Base-by-base conservation (phyloP, 2,888 invertebrate genomes). In the Alloscopus bannaensis region DNA sequence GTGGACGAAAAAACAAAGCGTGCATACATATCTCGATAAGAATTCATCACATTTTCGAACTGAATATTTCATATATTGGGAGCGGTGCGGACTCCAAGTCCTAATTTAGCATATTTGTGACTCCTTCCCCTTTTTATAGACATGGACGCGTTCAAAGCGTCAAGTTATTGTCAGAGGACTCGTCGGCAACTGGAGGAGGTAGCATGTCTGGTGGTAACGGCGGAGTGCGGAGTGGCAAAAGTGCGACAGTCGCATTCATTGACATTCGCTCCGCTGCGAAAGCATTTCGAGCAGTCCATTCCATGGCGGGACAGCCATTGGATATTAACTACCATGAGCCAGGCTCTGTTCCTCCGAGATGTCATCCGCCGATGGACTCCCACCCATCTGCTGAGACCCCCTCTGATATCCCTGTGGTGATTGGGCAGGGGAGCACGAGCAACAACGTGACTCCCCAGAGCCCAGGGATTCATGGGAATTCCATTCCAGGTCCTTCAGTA, bases 101-200 rank as follows among this genome's bases (percentile, higher is more conserved):
- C 11, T 52, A 26, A 20, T 24, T 16, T 24, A 18, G 40, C 1
- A 26, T 20, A 11, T 50, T 40, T 64, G 55, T 68, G 42, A 78
- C 64, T 81, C 80, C 83, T 79, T 84, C 64, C 80, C 80, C 83
- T 79, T 84, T 87, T 91, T 91, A 75, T 92, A 96, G 96, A 92
- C 96, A 96, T 95, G 96, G 96, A 91, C 95, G 95, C 91, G 96
- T 97, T 91, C 97, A 97, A 92, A 96, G 95, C 92, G 95, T 96
- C 92, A 96, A 95, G 91, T 91, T 96, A 90, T 92, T 96, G 92
- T 92, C 94, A 87, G 90, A 85, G 72, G 85, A 84, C 52, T 78
- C 89, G 85, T 89, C 87, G 88, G 88, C 87, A 88, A 88, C 88
- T 88, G 88, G 86, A 52, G 81, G 73, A 71, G 69, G 78, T 77